Conservation (phyloP, 2,113 vertebrate species). For the Polypterus bichir region DNA sequence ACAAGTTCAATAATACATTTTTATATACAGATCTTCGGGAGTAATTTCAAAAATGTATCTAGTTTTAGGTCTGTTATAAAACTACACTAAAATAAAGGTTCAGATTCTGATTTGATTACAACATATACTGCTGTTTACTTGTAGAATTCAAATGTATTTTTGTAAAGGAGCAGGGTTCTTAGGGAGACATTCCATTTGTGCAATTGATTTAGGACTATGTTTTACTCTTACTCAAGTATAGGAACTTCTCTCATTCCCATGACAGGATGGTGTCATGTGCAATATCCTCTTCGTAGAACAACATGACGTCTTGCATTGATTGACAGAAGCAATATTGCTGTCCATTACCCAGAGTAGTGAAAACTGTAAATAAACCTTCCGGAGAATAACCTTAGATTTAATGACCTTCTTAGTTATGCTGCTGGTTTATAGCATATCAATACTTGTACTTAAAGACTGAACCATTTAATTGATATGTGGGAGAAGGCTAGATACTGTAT, state of each 20-base stretch:
- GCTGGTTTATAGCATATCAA: conserved; percentile 22
- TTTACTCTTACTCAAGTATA: not conserved
- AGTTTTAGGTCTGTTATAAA: too few relatives aligned
- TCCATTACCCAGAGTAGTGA: conserved; percentile 11
- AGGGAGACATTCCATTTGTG: too few relatives aligned
- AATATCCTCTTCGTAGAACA: conserved; percentile 2
- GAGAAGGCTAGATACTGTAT: conserved; percentile 15
- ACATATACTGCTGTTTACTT: too few relatives aligned
- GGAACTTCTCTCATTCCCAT: not conserved
- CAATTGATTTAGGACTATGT: conserved; percentile 4
- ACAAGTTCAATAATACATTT: too few relatives aligned
- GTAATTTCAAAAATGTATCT: too few relatives aligned
- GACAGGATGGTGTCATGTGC: not conserved
- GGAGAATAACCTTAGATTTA: conserved; percentile 17
- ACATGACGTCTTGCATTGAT: conserved; percentile 11
- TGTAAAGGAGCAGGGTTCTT: too few relatives aligned
- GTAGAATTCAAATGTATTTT: too few relatives aligned
- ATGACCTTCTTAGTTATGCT: conserved; percentile 16
- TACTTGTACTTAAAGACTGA: conserved; percentile 23
- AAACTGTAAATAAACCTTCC: conserved; percentile 18
- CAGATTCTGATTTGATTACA: too few relatives aligned
- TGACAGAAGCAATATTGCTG: conserved; percentile 14
- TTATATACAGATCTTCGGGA: too few relatives aligned
- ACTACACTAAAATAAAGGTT: too few relatives aligned
- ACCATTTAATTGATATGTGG: conserved; percentile 22